These are phyloP conservation scores for Rhodinocichla rosea DNA, from an alignment of 2,113 vertebrate genomes.

Conservation along the genomic window DNA sequence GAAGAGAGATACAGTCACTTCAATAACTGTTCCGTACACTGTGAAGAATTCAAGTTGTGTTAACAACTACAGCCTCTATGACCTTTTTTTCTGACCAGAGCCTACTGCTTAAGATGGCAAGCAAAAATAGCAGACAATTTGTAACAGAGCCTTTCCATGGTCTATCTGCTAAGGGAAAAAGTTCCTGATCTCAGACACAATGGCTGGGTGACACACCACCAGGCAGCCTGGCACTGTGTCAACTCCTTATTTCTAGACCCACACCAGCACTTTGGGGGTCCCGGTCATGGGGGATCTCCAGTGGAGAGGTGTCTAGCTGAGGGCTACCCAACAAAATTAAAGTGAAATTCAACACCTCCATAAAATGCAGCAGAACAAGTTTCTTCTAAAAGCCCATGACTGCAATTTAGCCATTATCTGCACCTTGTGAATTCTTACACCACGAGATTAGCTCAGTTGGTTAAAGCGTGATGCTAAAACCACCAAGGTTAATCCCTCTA, in stretches of 20 bases:
- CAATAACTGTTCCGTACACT: not conserved
- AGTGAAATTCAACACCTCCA: not conserved
- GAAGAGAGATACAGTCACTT: not conserved
- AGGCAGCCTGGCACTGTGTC: not conserved
- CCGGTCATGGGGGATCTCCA: too few species aligned
- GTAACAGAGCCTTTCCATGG: not conserved
- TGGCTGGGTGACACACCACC: not conserved
- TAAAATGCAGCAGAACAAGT: not conserved
- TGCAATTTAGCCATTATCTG: not conserved
- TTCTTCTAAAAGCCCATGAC: not conserved
- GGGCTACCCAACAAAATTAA: not conserved
- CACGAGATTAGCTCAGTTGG: not conserved
- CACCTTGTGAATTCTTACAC: not conserved
- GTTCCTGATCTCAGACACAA: not conserved
- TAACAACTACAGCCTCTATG: not conserved
- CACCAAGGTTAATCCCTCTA: not conserved
- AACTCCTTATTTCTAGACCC: not conserved
- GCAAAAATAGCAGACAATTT: not conserved
- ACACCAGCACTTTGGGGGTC: accelerated
- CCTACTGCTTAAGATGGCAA: not conserved
- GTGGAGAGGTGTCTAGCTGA: not conserved
- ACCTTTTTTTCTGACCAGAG: not conserved
- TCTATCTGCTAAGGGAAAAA: not conserved
- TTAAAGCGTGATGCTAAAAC: not conserved
- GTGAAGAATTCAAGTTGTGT: not conserved